Base-by-base conservation (phyloP, 2,113 vertebrate species). In the Colaptes auratus region DNA sequence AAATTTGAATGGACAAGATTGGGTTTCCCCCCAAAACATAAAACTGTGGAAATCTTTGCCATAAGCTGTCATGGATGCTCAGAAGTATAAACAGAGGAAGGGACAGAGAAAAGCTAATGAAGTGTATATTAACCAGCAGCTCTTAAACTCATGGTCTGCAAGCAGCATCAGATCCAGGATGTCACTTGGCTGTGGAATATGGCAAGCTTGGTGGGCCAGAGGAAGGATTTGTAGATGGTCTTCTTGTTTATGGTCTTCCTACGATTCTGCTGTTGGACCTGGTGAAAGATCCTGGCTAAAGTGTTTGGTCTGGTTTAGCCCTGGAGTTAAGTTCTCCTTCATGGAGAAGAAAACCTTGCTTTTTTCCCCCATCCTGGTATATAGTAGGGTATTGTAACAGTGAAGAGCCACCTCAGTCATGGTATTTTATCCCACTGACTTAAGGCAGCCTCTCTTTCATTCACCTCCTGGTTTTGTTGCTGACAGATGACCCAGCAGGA, bases 331-430 rank as follows among this genome's bases (percentile, higher is more conserved):
- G 5, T 60, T 71, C 12, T 21, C 20, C 27, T 44, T 88, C 52
- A 20, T 7, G 35, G 7, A 55, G n/a, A 31, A 31, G 14, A 66
- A 83, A 83, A 63, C 7, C 30, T 91, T 76, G 30, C 6, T 61
- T 88, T 88, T 90, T 83, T 7, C 9, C 39, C 39, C 39, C 19
- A 17, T 35, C 9, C 33, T 86, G 18, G 4, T 33, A 5, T 33
- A 6, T 5, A 60, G 25, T 0, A 0, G 3, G 7, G 7, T 50
- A 2, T 58, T 48, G 24, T 36, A 78, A 15, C 15, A 75, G 58
- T 44, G 70, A 91, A 60, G 27, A 31, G 36, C 70, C 63, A 35
- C 15, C 7, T 53, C 75, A 61, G 6, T 52, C 2, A 28, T 1
- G 21, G 3, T 13, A 11, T 36, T 92, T 69, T 55, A 76, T 58